Conservation (phyloP, 1,140 invertebrate species). For the Drosophila eugracilis region DNA sequence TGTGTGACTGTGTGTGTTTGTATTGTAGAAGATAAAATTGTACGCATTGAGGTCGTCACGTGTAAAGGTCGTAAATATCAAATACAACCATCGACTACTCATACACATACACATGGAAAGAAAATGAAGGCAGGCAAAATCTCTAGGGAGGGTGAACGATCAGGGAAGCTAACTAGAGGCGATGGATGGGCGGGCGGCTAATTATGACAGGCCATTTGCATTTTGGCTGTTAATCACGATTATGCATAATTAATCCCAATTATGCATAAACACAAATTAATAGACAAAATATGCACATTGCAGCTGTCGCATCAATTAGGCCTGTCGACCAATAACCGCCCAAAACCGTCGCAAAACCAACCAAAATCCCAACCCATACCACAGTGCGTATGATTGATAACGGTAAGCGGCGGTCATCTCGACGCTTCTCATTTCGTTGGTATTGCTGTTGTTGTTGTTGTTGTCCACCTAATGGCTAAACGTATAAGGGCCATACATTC, state of each 20-base stretch:
- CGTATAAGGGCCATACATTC: conserved; percentile 8
- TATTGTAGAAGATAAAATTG: conserved; percentile 51
- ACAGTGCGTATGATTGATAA: conserved; percentile 45
- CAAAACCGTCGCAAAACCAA: too few relatives aligned
- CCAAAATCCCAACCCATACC: too few relatives aligned
- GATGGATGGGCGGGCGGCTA: conserved; percentile 32
- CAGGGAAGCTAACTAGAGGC: too few relatives aligned
- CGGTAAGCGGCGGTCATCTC: conserved; percentile 9
- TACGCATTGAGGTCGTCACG: conserved; percentile 61
- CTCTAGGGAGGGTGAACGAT: conserved; percentile 3
- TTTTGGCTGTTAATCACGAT: conserved; percentile 77
- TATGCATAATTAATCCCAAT: conserved; percentile 80
- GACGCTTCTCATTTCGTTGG: conserved; percentile 1
- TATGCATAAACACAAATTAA: conserved; percentile 80
- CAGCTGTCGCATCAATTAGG: conserved; percentile 63
- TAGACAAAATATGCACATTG: conserved; percentile 77
- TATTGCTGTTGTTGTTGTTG: too few relatives aligned
- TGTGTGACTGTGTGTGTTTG: conserved; percentile 14
- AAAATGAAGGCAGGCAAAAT: too few relatives aligned
- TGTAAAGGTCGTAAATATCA: conserved; percentile 70
- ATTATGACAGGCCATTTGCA: conserved; percentile 66
- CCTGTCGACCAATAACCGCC: too few relatives aligned
- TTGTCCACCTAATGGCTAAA: conserved; percentile 5
- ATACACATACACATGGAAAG: conserved; percentile 25
- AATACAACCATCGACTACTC: too few relatives aligned